Conservation (phyloP, 2,113 vertebrate species). For the Aepyceros melampus region DNA sequence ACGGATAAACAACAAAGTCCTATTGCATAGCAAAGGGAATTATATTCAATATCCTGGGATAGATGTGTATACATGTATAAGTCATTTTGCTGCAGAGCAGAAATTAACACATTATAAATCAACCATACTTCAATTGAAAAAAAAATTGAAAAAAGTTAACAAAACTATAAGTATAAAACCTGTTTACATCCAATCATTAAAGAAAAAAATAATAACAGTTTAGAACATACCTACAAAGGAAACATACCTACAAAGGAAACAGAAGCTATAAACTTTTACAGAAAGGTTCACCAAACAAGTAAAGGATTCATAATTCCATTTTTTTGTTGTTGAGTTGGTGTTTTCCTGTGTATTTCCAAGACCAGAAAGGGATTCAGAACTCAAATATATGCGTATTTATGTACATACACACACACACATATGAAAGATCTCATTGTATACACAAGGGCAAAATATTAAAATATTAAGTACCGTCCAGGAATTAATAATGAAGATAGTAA, state of each 20-base stretch:
- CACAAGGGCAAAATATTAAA: neutral
- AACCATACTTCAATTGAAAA: neutral
- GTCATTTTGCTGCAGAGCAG: neutral
- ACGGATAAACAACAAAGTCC: neutral
- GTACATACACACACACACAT: neutral
- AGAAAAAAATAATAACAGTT: neutral
- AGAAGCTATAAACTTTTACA: neutral
- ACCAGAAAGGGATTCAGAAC: neutral
- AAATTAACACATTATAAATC: neutral
- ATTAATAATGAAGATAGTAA: neutral
- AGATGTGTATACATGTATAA: neutral
- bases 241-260: neutral
- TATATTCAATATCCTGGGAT: neutral
- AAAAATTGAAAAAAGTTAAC: neutral
- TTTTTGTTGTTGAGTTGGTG: neutral
- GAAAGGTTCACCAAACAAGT: neutral
- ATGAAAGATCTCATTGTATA: neutral
- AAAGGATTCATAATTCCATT: neutral
- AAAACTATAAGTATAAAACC: neutral
- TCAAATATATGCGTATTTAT: neutral
- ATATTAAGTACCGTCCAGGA: neutral
- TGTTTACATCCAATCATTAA: neutral
- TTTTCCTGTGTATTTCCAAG: neutral
- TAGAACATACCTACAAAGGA: neutral
- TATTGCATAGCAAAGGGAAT: neutral